These are phyloP conservation scores for Sebastolobus alascanus DNA, from an alignment of 2,797 vertebrate genomes.

Conservation along the genomic window DNA sequence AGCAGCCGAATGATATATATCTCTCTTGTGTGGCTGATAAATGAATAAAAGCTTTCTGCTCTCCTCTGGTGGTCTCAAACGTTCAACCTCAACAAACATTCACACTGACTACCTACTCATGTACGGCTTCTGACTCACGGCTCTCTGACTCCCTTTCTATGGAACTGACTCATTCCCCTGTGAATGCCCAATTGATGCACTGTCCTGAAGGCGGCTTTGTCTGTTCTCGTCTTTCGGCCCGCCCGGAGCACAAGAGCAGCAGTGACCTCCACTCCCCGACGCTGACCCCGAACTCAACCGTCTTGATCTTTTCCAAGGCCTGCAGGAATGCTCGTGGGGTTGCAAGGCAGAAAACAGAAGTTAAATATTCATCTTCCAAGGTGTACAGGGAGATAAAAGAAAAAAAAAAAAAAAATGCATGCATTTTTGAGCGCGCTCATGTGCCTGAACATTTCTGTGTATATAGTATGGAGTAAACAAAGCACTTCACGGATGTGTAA, in stretches of 20 bases:
- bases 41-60: constrained; percentile 10
- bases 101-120: constrained; percentile 48
- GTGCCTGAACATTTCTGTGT: neutral
- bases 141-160: constrained; percentile 47
- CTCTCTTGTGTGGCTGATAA: constrained; percentile 3
- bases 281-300: constrained; percentile 60
- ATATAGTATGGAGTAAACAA: constrained; percentile 10
- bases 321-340: constrained; percentile 28
- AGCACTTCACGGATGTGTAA: constrained; percentile 21
- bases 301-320: constrained; percentile 46
- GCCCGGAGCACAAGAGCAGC: constrained; percentile 56
- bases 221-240: constrained; percentile 40
- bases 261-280: constrained; percentile 63
- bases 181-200: constrained; percentile 64
- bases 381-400: constrained; percentile 11
- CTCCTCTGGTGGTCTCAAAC: constrained; percentile 24
- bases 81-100: constrained; percentile 32
- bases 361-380: constrained; percentile 44
- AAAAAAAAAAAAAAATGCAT: neutral
- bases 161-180: constrained; percentile 51
- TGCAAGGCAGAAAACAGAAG: constrained; percentile 35
- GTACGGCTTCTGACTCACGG: constrained; percentile 46
- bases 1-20: neutral
- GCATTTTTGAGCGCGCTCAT: constrained; percentile 7
- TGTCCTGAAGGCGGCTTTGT: constrained; percentile 67